phyloP scores from a whole-genome alignment of 2,888 invertebrate genomes.

The Limnephilus auricula region DNA sequence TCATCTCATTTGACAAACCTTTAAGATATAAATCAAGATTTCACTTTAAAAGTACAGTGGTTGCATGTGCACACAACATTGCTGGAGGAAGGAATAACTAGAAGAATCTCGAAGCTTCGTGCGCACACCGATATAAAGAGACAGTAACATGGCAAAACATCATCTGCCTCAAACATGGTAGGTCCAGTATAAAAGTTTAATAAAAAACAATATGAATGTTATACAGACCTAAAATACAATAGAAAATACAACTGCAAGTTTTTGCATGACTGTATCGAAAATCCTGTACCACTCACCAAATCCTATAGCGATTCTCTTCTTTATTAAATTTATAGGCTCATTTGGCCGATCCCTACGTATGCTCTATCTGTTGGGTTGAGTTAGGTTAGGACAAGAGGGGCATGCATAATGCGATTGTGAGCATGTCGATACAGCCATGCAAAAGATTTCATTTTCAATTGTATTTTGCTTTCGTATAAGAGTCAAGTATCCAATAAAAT shows the following conservation, averaged over 20 bases:
- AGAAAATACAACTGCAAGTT: not conserved
- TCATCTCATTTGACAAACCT: not conserved
- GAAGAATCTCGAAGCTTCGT: slow-evolving; percentile 55
- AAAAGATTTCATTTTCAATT: not conserved
- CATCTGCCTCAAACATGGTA: not conserved
- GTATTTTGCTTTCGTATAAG: not conserved
- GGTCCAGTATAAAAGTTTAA: not conserved
- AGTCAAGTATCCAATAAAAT: not conserved
- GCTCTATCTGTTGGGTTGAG: not conserved
- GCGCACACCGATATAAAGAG: slow-evolving; percentile 48
- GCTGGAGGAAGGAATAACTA: slow-evolving; percentile 38
- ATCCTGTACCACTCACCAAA: not conserved
- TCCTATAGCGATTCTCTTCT: not conserved
- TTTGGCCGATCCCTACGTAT: not conserved
- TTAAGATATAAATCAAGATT: not conserved
- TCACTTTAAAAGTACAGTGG: not conserved
- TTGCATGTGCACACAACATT: slow-evolving; percentile 31
- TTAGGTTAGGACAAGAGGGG: not conserved
- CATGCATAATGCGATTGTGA: not conserved
- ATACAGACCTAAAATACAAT: not conserved
- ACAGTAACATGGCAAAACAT: slow-evolving; percentile 43
- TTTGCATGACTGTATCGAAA: not conserved
- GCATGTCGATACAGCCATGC: not conserved
- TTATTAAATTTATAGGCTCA: too few relatives aligned
- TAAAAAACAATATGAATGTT: not conserved